Evolutionary conservation across 2,888 invertebrate species (phyloP).

Genomic region (Ormia ochracea): DNA sequence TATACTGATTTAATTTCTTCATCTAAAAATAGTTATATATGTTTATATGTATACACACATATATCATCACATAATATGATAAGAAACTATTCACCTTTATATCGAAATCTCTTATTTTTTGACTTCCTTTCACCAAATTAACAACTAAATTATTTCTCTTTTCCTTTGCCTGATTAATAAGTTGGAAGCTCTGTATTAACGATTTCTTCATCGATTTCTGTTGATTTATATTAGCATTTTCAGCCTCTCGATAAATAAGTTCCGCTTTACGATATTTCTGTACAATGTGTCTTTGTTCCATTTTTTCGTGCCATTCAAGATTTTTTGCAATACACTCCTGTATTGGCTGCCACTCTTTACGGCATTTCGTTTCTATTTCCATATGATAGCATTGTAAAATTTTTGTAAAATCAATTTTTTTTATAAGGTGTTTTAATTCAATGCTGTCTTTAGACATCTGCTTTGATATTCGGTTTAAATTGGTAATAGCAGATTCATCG

Average conservation of each 20-base stretch:
- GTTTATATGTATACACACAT: not conserved
- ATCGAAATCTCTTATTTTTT: not conserved
- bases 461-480: not conserved
- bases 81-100: conserved; percentile 15
- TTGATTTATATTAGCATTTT: not conserved
- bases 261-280: conserved; percentile 37
- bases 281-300: conserved; percentile 52
- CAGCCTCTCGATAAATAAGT: not conserved
- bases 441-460: conserved; percentile 3
- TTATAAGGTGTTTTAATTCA: conserved; percentile 26
- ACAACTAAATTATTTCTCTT: conserved; percentile 34
- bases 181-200: not conserved
- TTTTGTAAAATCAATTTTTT: conserved; percentile 44
- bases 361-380: conserved; percentile 52
- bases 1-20: conserved; percentile 18
- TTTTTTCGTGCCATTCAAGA: conserved; percentile 38
- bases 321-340: conserved; percentile 25
- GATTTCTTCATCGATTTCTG: not conserved
- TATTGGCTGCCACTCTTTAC: conserved; percentile 42
- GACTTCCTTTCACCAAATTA: not conserved
- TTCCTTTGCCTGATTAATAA: not conserved
- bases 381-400: conserved; percentile 52
- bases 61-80: not conserved
- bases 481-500: not conserved
- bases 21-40: conserved; percentile 13